Evolutionary conservation across 2,888 invertebrate genomes (phyloP), one percentile per base, ranked within the genome.

Genomic region (Drosophila atripex): DNA sequence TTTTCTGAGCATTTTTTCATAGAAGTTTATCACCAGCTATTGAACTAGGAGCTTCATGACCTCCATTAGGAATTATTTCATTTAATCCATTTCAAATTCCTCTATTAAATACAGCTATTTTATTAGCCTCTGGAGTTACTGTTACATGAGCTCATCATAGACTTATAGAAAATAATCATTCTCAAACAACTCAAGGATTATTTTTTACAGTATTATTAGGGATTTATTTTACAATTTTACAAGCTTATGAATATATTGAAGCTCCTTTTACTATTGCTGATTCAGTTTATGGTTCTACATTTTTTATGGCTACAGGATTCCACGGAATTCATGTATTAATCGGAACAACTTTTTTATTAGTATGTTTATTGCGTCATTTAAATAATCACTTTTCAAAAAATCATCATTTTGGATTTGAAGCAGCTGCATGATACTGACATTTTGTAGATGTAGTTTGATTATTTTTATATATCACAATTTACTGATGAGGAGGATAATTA

Each of bases 271-370:
- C 92, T 71, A 93, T 94, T 80, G 89, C 93, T 5, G 94, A 94
- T 89, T 93, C 94, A 77, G 91, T 93, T 80, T 95, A 94, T 91
- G 95, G 95, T 0, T 93, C 94, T 52, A 93, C 93, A 47, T 96
- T 95, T 92, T 95, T 94, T 93, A 92, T 95, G 89, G 93, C 94
- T 58, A 96, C 95, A 65, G 95, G 95, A 90, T 95, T 96, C 35
- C 95, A 96, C 89, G 95, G 95, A 2, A 14, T 95, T 55, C 95
- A 95, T 92, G 95, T 95, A 46, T 92, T 95, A 80, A 93, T 94
- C 89, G 94, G 94, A 75, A 92, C 93, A 23, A 90, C 92, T 21
- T 94, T 94, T 80, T 80, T 94, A 84, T 57, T 90, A 77, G 83
- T 93, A 55, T 93, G 93, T 88, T 88, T 93, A 80, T 68, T 93